Conservation (phyloP, 2,888 invertebrate species). For the Lycocerus yunnanus region DNA sequence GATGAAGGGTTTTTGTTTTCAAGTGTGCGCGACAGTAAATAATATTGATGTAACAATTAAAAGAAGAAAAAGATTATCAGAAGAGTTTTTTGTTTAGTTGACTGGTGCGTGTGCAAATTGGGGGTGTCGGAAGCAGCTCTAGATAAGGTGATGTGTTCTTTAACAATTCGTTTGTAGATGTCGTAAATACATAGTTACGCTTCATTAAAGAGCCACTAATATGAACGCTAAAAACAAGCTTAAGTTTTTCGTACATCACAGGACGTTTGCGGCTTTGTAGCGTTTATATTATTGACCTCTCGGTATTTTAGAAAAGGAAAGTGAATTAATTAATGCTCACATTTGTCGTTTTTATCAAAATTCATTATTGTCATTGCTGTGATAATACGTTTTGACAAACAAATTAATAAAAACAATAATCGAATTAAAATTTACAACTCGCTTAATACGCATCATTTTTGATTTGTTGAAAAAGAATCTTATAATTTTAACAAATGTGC, state of each 20-base stretch:
- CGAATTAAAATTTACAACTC: slow-evolving; percentile 3
- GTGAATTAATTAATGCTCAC: slow-evolving; percentile 25
- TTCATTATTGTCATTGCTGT: slow-evolving; percentile 31
- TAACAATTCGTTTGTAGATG: slow-evolving; percentile 53
- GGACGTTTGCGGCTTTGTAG: not conserved
- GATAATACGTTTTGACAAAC: slow-evolving; percentile 21
- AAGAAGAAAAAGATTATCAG: not conserved
- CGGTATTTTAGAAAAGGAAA: slow-evolving; percentile 20
- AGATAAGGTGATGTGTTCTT: slow-evolving; percentile 53
- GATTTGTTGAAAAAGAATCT: slow-evolving; percentile 10
- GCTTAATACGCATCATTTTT: not conserved
- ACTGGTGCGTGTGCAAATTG: not conserved
- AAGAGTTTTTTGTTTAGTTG: not conserved
- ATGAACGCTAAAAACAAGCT: not conserved
- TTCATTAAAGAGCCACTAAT: slow-evolving; percentile 23
- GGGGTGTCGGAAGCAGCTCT: slow-evolving; percentile 17
- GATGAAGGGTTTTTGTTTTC: not conserved
- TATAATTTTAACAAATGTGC: slow-evolving; percentile 29
- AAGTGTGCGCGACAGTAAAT: not conserved
- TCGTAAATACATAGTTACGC: slow-evolving; percentile 47
- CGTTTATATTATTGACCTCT: slow-evolving; percentile 6
- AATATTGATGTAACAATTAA: not conserved
- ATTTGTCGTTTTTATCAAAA: slow-evolving; percentile 45
- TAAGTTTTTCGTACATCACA: not conserved
- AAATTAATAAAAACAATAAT: slow-evolving; percentile 27